Base-by-base conservation (phyloP, 37 sponge, comb jelly and placozoan genomes). In the Beroe forskalii region DNA sequence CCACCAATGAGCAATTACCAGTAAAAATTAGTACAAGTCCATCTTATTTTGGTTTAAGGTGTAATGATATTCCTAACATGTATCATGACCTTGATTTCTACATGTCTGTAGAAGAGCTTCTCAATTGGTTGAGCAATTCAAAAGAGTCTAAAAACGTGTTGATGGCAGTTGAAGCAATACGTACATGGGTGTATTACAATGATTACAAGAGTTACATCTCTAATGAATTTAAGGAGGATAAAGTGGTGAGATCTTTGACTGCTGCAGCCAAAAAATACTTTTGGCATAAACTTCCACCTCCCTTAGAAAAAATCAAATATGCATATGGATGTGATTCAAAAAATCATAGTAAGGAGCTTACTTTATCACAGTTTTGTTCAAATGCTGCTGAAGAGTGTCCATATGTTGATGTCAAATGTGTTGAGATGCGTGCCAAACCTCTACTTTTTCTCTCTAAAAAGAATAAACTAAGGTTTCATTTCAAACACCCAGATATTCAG, bases 111-210 rank as follows among this genome's bases (percentile, higher is more conserved):
- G n/a, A 63, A 28, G 23, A 63, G 25, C n/a, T 63, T 6, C 2
- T 63, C 2, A 30, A 63, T 30, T 63, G 66, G 66, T 30, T 63
- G 3, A 28, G 28, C 25, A 30, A 28, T 20, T 8, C 66, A 23
- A 30, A 63, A 19, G 2, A 63, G 4, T 6, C 2, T 63, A 63
- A 24, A 24, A 63, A 30, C n/a, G 3, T 63, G 66, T 20, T 63
- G 25, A 63, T 63, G 66, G 66, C 66, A 63, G 9, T 63, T 4
- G 66, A 63, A 63, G 66, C n/a, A 28, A 30, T 63, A 63, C 24
- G 2, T 30, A 63, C 66, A 20, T 63, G 66, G 66, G 25, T 24
- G 4, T 20, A 19, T 24, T 63, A n/a, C 66, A 24, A 63, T 23
- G 25, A n/a, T 63, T 30, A 20, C 2, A 63, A 3, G 20, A 63